Evolutionary conservation across 2,888 invertebrate species (phyloP).

Genomic region (Sycophila texana): DNA sequence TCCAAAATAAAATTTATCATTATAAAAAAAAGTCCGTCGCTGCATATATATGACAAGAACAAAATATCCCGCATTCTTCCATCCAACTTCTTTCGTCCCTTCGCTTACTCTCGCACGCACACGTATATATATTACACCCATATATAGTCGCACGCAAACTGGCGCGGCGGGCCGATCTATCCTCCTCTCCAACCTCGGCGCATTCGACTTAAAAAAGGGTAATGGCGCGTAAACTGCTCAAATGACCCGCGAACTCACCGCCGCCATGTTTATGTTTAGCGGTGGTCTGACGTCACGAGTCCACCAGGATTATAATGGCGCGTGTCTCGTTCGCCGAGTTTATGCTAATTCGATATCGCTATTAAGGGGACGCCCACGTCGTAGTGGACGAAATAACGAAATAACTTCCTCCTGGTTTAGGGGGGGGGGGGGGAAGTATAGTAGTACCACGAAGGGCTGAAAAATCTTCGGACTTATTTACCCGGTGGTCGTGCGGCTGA

Average conservation of each 20-base stretch:
- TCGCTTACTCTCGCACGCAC: neutral
- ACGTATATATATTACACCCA: too few species aligned
- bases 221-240: slow-evolving; percentile 74
- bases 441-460: neutral
- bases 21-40: too few species aligned
- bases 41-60: too few species aligned
- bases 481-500: neutral
- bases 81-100: neutral
- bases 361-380: neutral
- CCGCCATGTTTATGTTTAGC: slow-evolving; percentile 70
- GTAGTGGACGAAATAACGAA: neutral
- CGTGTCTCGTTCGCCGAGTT: slow-evolving; percentile 6
- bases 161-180: neutral
- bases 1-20: too few species aligned
- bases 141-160: neutral
- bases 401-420: neutral
- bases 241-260: slow-evolving; percentile 74
- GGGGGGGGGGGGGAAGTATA: neutral
- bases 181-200: slow-evolving; percentile 4
- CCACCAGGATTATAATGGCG: slow-evolving; percentile 55
- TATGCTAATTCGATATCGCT: slow-evolving; percentile 40
- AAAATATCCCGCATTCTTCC: neutral
- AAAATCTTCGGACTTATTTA: neutral
- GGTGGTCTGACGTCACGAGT: slow-evolving; percentile 58
- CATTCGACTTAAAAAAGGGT: slow-evolving; percentile 69